Conservation (phyloP, 2,113 vertebrate species). For the Laticauda colubrina region DNA sequence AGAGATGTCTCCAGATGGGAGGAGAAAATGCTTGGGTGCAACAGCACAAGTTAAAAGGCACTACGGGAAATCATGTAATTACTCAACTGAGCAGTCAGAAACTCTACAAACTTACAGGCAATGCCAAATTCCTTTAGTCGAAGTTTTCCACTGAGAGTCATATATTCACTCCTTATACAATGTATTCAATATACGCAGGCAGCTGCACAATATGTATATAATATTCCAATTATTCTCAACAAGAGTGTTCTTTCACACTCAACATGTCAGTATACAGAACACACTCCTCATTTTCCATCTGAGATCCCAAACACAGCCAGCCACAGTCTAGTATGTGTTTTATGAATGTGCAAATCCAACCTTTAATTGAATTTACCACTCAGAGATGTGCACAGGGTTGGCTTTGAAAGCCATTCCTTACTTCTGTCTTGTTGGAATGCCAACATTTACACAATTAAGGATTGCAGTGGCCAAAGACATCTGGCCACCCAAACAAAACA, state of each 20-base stretch:
- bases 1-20: not conserved
- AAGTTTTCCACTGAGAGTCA: not conserved
- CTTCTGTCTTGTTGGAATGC: conserved; percentile 27
- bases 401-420: not conserved
- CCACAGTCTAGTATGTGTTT: conserved; percentile 3
- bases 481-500: conserved; percentile 30
- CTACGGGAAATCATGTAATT: not conserved
- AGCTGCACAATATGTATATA: not conserved
- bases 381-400: conserved; percentile 17
- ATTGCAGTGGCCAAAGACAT: conserved; percentile 35
- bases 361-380: conserved; percentile 15
- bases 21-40: conserved; percentile 1
- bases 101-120: not conserved
- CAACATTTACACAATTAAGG: conserved; percentile 37
- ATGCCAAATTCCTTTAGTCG: not conserved
- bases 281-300: conserved; percentile 8
- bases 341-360: conserved; percentile 15
- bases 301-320: conserved; percentile 2
- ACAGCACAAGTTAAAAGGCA: conserved; percentile 3
- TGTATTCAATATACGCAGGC: conserved; percentile 3
- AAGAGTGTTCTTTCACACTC: not conserved
- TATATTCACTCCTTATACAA: not conserved
- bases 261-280: conserved; percentile 1
- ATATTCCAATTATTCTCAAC: not conserved
- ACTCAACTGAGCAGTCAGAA: not conserved